Conservation (phyloP, 2,888 invertebrate species). For the Drosophila seclusa region DNA sequence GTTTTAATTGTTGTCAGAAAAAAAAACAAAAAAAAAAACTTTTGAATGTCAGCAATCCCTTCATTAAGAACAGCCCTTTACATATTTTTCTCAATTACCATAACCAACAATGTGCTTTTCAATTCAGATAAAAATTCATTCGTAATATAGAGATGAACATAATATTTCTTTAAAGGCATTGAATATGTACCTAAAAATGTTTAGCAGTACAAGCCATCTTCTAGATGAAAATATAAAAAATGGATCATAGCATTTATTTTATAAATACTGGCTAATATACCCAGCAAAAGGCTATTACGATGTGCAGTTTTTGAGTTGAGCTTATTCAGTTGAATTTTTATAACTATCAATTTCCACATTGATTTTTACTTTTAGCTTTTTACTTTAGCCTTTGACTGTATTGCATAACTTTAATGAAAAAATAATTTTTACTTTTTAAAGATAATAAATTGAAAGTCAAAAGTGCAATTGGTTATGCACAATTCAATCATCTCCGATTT, state of each 20-base stretch:
- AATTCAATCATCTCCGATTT: slow-evolving; percentile 5
- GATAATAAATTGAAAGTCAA: neutral
- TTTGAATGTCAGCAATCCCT: neutral
- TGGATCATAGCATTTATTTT: neutral
- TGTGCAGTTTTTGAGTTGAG: neutral
- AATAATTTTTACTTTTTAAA: neutral
- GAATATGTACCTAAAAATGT: too few species aligned
- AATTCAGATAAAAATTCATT: neutral
- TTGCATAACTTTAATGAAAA: too few species aligned
- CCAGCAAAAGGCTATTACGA: too few species aligned
- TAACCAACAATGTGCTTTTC: neutral
- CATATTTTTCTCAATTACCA: neutral
- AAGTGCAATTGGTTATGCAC: neutral
- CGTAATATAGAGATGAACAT: too few species aligned
- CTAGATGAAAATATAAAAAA: neutral
- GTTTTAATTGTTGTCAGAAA: neutral
- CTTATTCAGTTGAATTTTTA: neutral
- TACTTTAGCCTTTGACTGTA: too few species aligned
- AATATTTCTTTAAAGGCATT: too few species aligned
- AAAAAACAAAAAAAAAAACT: neutral
- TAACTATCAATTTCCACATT: neutral
- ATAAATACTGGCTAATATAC: too few species aligned
- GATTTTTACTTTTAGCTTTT: too few species aligned
- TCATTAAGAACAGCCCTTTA: neutral
- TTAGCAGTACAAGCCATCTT: too few species aligned